Conservation (phyloP, 2,888 invertebrate species). For the Nephrotoma guestfalica region DNA sequence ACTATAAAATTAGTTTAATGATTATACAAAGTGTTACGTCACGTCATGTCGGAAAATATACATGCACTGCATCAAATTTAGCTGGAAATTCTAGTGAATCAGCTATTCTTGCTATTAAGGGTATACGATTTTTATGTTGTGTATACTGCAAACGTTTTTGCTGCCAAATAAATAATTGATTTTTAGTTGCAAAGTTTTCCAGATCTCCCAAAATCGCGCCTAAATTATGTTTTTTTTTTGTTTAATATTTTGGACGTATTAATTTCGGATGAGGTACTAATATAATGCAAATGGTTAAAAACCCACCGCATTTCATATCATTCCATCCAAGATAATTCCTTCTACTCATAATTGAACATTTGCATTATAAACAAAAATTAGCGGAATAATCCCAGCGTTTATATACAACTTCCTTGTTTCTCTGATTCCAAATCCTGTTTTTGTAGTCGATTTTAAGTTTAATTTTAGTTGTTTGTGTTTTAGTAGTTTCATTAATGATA, state of each 20-base stretch:
- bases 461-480: neutral
- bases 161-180: neutral
- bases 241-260: neutral
- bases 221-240: neutral
- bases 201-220: neutral
- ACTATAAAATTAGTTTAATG: constrained; percentile 33
- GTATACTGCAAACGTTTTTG: neutral
- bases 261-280: neutral
- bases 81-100: constrained; percentile 39
- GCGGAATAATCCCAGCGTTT: neutral
- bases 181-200: neutral
- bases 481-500: neutral
- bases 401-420: neutral
- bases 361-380: neutral
- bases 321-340: neutral
- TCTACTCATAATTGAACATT: neutral
- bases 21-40: constrained; percentile 44
- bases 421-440: neutral
- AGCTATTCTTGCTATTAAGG: constrained; percentile 41
- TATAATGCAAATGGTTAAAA: neutral
- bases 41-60: constrained; percentile 45
- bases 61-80: constrained; percentile 41
- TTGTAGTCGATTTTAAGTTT: neutral
- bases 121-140: constrained; percentile 28
- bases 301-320: neutral